Percentiles rank a stretch among this genome's conserved stretches.
Evolutionary conservation across 2,113 vertebrate species (phyloP).

Genomic region (Chinchilla lanigera): DNA sequence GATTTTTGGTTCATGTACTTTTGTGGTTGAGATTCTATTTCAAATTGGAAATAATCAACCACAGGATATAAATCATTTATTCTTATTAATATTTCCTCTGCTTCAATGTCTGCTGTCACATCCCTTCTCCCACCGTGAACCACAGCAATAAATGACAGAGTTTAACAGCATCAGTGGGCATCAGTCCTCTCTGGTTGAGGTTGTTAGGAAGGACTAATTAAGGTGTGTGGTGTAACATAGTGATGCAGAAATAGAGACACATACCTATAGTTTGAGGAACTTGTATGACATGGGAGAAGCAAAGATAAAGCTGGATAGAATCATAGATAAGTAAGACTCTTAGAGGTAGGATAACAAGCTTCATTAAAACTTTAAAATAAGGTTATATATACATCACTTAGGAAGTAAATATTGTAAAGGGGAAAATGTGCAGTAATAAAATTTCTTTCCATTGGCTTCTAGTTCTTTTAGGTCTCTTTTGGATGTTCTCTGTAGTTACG

Average conservation of each 20-base stretch:
- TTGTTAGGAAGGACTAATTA: neutral
- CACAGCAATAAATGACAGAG: neutral
- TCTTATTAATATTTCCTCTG: neutral
- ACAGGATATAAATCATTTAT: neutral
- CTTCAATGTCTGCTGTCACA: neutral
- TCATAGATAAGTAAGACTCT: neutral
- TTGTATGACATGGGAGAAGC: fast-evolving
- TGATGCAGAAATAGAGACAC: neutral
- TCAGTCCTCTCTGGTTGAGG: neutral
- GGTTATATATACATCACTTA: neutral
- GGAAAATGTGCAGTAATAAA: neutral
- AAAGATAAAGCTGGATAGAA: neutral
- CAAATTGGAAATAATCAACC: neutral
- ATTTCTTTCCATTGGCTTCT: neutral
- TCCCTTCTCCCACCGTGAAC: fast-evolving
- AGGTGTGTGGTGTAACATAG: neutral
- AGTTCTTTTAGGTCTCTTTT: neutral
- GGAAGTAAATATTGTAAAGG: neutral
- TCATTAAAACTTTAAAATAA: neutral
- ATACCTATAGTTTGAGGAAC: neutral
- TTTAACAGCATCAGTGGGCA: fast-evolving
- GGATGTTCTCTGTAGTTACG: neutral
- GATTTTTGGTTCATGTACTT: neutral
- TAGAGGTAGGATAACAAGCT: neutral
- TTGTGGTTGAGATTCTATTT: neutral